Conservation (phyloP, 2,113 vertebrate species). For the sheep (Ovis aries) region ARS-UI_Ramb_v3.0 NC_056067.1:29760001-29760500, state of each 20-base stretch:
- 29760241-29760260: not conserved
- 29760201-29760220: not conserved
- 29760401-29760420: not conserved
- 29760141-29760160: not conserved
- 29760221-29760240: not conserved
- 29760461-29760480: not conserved
- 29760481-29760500: not conserved
- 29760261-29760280: not conserved
- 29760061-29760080: not conserved
- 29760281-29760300: not conserved
- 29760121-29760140: not conserved
- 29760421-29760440: not conserved
- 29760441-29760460: not conserved
- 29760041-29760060: not conserved
- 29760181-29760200: not conserved
- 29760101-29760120: not conserved
- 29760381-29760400: not conserved
- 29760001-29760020: not conserved
- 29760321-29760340: not conserved
- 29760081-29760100: not conserved
- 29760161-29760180: not conserved
- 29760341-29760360: not conserved
- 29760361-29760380: not conserved
- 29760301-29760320: not conserved
- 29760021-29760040: not conserved